A percentile compares a stretch with the other conserved stretches of the same genome.
Conservation (phyloP, 2,797 vertebrate genomes). For the Corythornis leucogaster region DNA sequence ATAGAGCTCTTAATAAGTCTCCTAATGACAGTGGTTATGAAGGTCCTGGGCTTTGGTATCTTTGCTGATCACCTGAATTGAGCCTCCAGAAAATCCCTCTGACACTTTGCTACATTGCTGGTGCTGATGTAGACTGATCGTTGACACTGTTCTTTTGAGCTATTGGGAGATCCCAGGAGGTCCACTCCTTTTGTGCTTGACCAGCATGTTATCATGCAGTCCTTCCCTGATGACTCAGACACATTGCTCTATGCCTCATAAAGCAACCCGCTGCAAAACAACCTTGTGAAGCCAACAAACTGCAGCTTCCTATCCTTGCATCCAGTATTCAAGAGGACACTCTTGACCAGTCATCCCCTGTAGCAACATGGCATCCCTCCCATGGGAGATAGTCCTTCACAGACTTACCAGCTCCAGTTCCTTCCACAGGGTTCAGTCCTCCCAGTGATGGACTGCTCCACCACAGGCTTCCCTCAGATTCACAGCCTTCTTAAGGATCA, state of each 20-base stretch:
- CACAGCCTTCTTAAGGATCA: not conserved
- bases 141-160: not conserved
- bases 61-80: not conserved
- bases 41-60: not conserved
- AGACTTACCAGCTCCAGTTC: not conserved
- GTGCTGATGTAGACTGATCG: not conserved
- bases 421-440: not conserved
- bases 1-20: not conserved
- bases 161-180: not conserved
- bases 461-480: not conserved
- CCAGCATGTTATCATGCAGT: not conserved
- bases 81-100: not conserved
- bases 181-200: not conserved
- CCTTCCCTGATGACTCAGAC: not conserved
- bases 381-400: not conserved
- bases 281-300: not conserved
- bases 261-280: not conserved
- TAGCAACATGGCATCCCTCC: not conserved
- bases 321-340: not conserved
- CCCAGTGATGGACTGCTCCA: not conserved
- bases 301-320: not conserved
- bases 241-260: not conserved
- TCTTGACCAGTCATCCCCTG: not conserved
- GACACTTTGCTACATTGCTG: accelerated
- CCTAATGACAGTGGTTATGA: not conserved